Conservation (phyloP, 2,113 vertebrate species). For the Corythoichthys haematopterus region DNA sequence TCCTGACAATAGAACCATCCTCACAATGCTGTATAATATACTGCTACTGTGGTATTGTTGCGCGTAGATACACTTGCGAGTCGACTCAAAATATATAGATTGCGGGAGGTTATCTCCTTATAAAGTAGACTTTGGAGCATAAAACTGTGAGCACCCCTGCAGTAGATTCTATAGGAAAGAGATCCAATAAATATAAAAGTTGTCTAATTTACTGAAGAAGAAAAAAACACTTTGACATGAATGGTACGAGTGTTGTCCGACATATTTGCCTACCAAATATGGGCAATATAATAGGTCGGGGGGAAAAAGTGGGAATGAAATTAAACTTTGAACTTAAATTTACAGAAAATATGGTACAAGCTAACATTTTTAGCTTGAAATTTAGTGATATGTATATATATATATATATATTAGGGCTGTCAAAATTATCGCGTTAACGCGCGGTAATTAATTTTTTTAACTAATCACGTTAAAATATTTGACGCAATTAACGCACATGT, state of each 20-base stretch:
- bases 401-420: no score
- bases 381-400: not conserved
- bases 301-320: not conserved
- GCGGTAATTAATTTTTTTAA: no score
- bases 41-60: conserved; percentile 8
- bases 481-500: no score
- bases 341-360: not conserved
- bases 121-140: no score
- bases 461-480: no score
- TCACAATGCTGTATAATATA: conserved; percentile 17
- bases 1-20: conserved; percentile 40
- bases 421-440: no score
- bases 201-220: not conserved
- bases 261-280: not conserved
- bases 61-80: not conserved
- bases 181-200: not conserved
- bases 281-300: not conserved
- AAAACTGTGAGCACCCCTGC: no score
- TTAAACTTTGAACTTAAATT: not conserved
- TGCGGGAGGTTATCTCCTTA: no score
- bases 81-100: no score
- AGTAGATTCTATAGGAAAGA: not conserved
- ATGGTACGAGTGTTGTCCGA: not conserved
- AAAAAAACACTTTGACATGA: not conserved
- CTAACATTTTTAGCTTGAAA: not conserved